Percentiles rank a stretch among this genome's conserved stretches.
These are phyloP conservation scores for Xylota segnis DNA, from an alignment of 2,888 invertebrate genomes.

Conservation along the genomic window DNA sequence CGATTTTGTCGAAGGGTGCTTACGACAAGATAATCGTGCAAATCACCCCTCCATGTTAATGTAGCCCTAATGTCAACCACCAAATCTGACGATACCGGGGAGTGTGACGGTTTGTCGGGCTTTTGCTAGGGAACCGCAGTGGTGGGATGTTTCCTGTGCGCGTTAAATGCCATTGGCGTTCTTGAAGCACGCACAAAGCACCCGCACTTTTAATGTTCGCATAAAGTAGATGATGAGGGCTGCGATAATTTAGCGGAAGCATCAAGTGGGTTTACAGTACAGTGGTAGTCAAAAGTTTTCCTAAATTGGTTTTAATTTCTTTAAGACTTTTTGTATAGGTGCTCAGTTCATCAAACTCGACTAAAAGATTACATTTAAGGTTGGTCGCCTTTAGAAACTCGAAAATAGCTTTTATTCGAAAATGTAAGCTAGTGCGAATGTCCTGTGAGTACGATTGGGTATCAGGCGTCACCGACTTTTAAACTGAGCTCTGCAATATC, in stretches of 20 bases:
- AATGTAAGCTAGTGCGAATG: too few species aligned
- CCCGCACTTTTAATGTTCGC: conserved; percentile 25
- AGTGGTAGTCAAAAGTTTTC: conserved; percentile 19
- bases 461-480: too few species aligned
- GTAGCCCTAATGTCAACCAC: conserved; percentile 52
- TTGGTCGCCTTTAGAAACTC: too few species aligned
- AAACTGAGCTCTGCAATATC: too few species aligned
- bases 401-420: too few species aligned
- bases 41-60: conserved; percentile 57
- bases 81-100: conserved; percentile 18
- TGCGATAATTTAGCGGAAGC: conserved; percentile 25
- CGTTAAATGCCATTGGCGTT: conserved; percentile 15
- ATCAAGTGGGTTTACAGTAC: conserved; percentile 6
- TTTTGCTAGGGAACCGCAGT: background rate
- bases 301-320: too few species aligned
- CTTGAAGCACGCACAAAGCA: conserved; percentile 35
- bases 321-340: too few species aligned
- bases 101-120: background rate
- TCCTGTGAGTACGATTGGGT: too few species aligned
- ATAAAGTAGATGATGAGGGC: conserved; percentile 21
- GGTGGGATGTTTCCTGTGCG: conserved; percentile 3
- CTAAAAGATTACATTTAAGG: too few species aligned
- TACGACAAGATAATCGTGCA: conserved; percentile 52
- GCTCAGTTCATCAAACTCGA: too few species aligned
- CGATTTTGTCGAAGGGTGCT: conserved; percentile 44